Conservation (phyloP, 1,140 invertebrate species). For the Pseudomyrmex sp. region DNA sequence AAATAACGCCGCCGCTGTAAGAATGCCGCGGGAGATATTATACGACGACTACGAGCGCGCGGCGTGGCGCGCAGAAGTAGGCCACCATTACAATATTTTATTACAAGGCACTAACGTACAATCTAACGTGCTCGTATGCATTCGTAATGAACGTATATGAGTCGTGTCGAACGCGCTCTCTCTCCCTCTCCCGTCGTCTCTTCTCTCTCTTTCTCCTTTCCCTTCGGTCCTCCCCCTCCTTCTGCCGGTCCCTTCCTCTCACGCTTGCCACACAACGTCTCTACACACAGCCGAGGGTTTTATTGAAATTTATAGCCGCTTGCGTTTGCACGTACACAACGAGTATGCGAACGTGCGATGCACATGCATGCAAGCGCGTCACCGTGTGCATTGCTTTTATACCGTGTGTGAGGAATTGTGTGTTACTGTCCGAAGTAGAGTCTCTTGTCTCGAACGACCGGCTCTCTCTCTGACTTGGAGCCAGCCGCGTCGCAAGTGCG, state of each 20-base stretch:
- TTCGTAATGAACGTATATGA: slow-evolving; percentile 85
- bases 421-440: slow-evolving; percentile 31
- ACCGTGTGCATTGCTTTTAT: background rate
- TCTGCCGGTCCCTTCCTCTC: background rate
- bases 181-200: slow-evolving; percentile 28
- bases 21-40: slow-evolving; percentile 84
- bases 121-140: slow-evolving; percentile 85
- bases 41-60: slow-evolving; percentile 75
- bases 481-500: slow-evolving; percentile 2
- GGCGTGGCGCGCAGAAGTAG: slow-evolving; percentile 80
- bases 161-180: slow-evolving; percentile 82
- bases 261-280: slow-evolving; percentile 54
- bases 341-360: background rate
- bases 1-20: slow-evolving; percentile 82
- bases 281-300: slow-evolving; percentile 71
- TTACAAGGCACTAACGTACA: slow-evolving; percentile 85
- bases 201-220: background rate
- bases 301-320: slow-evolving; percentile 75
- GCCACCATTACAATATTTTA: slow-evolving; percentile 86
- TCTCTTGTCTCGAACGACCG: slow-evolving; percentile 10
- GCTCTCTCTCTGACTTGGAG: slow-evolving; percentile 2
- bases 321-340: slow-evolving; percentile 50
- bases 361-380: background rate
- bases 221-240: background rate
- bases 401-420: background rate